Evolutionary conservation across 64 coral and sea anemone genomes (phyloP), one percentile per base, ranked within the genome.

Genomic region (Porites australiensis): DNA sequence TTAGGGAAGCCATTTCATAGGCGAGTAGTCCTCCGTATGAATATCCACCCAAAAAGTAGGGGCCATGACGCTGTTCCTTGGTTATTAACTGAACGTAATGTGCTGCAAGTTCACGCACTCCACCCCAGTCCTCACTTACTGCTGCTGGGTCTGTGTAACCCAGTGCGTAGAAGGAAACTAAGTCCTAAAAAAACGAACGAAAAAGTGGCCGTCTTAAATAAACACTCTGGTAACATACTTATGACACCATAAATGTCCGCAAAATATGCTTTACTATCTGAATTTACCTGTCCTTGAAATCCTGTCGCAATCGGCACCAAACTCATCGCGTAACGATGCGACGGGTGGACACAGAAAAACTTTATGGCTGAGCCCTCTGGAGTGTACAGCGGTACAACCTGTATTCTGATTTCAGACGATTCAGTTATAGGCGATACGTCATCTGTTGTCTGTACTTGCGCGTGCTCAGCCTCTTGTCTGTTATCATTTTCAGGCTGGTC

Each of bases 301-400:
- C 93, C 93, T 11, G 58, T n/a, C 6, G 93, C 77, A 44, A 94
- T 72, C 2, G 93, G 85, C 4, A 87, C 88, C 70, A 94, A 63
- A 55, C 88, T 95, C 93, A 95, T 46, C 2, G 88, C 93, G 58
- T 91, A 95, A 27, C 93, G 88, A 86, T 95, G 93, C 1, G 93
- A 94, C 14, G 93, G 93, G 60, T 90, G 93, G 3, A 94, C 53
- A 55, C 87, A 94, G 15, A 94, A 90, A 48, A 90, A 94, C 46
- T 90, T 94, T 0, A 94, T 84, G 14, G 73, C 77, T n/a, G 93
- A 71, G 3, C 89, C 46, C 23, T 66, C 72, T 14, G 93, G 93
- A 52, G 27, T 87, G 75, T 95, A 87, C 10, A 95, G 73, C 5
- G 93, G 88, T 50, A 95, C 21, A 63, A 95, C 64, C 72, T 87